Conservation (phyloP, 1,140 invertebrate genomes). For the Drosophila nannoptera region DNA sequence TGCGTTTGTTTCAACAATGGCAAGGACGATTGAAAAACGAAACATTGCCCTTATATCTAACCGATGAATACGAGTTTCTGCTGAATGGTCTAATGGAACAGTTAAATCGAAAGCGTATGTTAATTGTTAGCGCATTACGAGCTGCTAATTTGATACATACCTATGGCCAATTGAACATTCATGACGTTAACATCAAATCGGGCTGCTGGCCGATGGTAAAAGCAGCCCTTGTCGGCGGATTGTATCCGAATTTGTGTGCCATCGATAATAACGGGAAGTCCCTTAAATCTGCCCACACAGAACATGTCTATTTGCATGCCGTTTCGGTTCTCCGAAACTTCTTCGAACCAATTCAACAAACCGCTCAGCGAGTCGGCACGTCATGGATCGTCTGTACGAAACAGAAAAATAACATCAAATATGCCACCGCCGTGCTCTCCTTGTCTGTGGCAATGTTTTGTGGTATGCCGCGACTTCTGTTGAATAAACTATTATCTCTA, state of each 20-base stretch:
- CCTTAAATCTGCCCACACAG: slow-evolving; percentile 46
- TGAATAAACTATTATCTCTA: neutral
- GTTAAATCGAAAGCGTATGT: slow-evolving; percentile 81
- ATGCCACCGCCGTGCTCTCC: slow-evolving; percentile 88
- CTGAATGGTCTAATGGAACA: slow-evolving; percentile 65
- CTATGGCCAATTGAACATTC: slow-evolving; percentile 86
- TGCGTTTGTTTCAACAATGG: slow-evolving; percentile 92
- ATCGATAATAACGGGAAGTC: slow-evolving; percentile 70
- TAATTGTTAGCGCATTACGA: slow-evolving; percentile 91
- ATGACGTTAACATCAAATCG: slow-evolving; percentile 90
- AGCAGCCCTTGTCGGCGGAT: slow-evolving; percentile 90
- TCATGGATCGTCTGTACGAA: slow-evolving; percentile 94
- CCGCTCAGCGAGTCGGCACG: slow-evolving; percentile 82
- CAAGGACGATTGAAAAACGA: slow-evolving; percentile 81
- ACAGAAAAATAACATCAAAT: slow-evolving; percentile 86
- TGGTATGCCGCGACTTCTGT: slow-evolving; percentile 52
- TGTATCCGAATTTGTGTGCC: slow-evolving; percentile 92
- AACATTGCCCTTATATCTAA: slow-evolving; percentile 30
- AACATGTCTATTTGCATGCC: slow-evolving; percentile 60
- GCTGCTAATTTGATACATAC: slow-evolving; percentile 90
- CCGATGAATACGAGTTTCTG: slow-evolving; percentile 64
- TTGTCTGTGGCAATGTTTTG: slow-evolving; percentile 87
- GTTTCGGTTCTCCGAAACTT: slow-evolving; percentile 84
- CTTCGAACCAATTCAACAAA: slow-evolving; percentile 67
- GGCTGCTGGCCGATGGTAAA: slow-evolving; percentile 96